phyloP scores from a whole-genome alignment of 2,888 invertebrate species.

The Alentia gelatinosa region DNA sequence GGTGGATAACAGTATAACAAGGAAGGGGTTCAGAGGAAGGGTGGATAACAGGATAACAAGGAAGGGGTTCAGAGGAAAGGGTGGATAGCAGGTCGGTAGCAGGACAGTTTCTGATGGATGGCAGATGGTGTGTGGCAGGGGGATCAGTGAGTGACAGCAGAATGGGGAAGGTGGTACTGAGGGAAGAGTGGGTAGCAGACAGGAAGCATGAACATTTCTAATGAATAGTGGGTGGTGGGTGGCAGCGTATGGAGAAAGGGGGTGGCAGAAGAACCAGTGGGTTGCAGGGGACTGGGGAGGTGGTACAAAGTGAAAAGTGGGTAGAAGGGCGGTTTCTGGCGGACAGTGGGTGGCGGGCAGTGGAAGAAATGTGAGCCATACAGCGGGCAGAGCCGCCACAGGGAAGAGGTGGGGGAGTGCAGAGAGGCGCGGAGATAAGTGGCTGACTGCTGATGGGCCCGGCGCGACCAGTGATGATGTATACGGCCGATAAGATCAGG shows the following conservation, averaged over 20 bases:
- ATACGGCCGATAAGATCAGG: slow-evolving; percentile 21
- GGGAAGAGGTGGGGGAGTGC: not conserved
- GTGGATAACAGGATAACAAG: no score
- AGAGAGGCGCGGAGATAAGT: not conserved
- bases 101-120: no score
- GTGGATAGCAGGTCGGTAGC: no score
- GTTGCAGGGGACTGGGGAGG: not conserved
- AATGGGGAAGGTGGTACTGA: no score
- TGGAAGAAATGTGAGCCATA: not conserved
- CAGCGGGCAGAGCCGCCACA: not conserved
- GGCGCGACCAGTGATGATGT: slow-evolving; percentile 17
- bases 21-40: no score
- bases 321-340: no score
- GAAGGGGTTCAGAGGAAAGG: no score
- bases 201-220: not conserved
- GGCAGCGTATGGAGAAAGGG: not conserved
- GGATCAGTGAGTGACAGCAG: no score
- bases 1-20: no score
- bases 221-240: not conserved
- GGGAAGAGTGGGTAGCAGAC: no score
- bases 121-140: not conserved
- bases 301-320: no score
- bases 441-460: slow-evolving; percentile 11
- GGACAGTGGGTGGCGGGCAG: not conserved
- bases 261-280: not conserved